These are phyloP conservation scores for Ciconia nigra DNA, from an alignment of 2,797 vertebrate species.

Conservation along the genomic window DNA sequence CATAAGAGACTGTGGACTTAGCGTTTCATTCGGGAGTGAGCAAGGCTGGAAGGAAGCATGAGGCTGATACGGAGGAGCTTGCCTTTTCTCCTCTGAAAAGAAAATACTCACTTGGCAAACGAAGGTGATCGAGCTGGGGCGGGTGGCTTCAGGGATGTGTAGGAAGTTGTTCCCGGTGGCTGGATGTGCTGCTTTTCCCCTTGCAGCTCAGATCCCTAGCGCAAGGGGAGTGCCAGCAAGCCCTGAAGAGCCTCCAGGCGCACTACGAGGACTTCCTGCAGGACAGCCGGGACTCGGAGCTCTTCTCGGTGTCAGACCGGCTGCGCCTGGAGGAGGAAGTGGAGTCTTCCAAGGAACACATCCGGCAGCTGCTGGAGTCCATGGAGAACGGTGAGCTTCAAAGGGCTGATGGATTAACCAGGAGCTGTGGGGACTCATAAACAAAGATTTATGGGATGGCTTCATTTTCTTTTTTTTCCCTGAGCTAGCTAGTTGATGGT, in stretches of 20 bases:
- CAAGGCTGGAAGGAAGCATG: not conserved
- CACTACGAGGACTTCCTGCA: slow-evolving; percentile 90
- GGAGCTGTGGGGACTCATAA: slow-evolving; percentile 3
- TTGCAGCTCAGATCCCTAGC: slow-evolving; percentile 83
- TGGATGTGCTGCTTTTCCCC: not conserved
- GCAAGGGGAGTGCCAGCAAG: slow-evolving; percentile 84
- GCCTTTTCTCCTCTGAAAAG: not conserved
- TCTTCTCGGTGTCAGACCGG: slow-evolving; percentile 85
- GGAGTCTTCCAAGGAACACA: slow-evolving; percentile 83
- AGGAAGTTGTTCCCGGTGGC: not conserved
- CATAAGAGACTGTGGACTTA: not conserved
- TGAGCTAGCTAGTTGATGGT: not conserved
- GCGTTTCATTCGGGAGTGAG: fast-evolving
- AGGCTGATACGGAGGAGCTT: fast-evolving
- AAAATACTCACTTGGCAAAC: fast-evolving
- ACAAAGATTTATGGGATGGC: not conserved
- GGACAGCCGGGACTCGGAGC: slow-evolving; percentile 88
- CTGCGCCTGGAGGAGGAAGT: slow-evolving; percentile 87
- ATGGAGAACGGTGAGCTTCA: slow-evolving; percentile 87
- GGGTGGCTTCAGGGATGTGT: not conserved
- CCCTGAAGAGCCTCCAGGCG: slow-evolving; percentile 84
- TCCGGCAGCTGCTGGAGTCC: slow-evolving; percentile 85
- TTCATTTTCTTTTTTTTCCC: not conserved
- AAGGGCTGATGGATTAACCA: not conserved
- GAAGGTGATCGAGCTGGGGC: fast-evolving